phyloP scores from a whole-genome alignment of 2,113 vertebrate genomes.

The Ammodytes marinus region DNA sequence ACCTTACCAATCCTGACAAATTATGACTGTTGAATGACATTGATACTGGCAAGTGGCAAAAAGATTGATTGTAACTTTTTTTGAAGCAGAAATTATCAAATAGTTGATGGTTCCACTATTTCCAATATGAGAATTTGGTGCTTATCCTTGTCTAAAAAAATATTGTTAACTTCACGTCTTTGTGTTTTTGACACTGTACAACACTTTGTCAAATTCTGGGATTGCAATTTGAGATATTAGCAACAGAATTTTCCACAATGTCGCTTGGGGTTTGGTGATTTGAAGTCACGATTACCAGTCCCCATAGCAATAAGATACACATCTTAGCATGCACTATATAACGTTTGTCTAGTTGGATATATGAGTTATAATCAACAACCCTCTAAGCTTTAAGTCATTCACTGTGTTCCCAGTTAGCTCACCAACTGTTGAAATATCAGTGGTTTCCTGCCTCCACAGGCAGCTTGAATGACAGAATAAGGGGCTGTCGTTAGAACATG shows the following conservation, averaged over 20 bases:
- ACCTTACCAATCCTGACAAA: background rate
- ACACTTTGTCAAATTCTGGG: too few relatives aligned
- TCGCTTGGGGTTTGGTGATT: background rate
- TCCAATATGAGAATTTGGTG: background rate
- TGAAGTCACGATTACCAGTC: background rate
- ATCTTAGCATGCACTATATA: background rate
- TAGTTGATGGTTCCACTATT: too few relatives aligned
- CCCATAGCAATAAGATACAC: background rate
- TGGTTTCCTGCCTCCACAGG: constrained; percentile 21
- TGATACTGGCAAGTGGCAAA: background rate
- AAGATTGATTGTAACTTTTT: background rate
- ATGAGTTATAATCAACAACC: constrained; percentile 12
- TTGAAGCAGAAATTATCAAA: too few relatives aligned
- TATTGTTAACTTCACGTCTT: too few relatives aligned
- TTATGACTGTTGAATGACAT: background rate
- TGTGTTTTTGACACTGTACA: too few relatives aligned
- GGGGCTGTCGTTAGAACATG: constrained; percentile 7
- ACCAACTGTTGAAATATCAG: constrained; percentile 6
- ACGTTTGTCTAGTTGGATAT: background rate
- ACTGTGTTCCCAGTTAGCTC: background rate
- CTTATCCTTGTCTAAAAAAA: background rate
- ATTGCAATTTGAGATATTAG: background rate
- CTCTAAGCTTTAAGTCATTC: background rate
- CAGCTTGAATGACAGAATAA: constrained; percentile 43
- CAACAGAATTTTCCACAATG: background rate